These are phyloP conservation scores for Remorina albescens DNA, from an alignment of 2,797 vertebrate species.

Conservation along the genomic window DNA sequence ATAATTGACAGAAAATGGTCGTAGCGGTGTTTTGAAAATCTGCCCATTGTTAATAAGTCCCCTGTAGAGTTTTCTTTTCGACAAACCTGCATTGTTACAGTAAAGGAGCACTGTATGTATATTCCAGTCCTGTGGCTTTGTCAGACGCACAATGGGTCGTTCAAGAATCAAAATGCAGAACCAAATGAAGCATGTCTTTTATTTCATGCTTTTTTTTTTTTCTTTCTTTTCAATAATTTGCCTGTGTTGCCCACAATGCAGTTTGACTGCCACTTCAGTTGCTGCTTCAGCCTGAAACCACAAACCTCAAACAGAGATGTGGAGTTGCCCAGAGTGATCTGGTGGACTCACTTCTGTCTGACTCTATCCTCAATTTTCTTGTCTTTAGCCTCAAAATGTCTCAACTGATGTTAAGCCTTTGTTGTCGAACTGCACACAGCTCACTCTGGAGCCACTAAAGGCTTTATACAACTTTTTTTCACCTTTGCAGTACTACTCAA, in stretches of 20 bases:
- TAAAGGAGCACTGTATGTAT: background rate
- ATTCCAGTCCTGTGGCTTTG: background rate
- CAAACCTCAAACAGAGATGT: background rate
- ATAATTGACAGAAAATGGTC: background rate
- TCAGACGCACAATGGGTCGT: background rate
- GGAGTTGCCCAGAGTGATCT: background rate
- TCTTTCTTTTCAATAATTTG: no score
- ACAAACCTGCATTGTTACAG: background rate
- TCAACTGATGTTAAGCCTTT: background rate
- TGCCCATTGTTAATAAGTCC: background rate
- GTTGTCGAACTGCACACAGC: background rate
- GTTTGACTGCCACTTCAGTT: background rate
- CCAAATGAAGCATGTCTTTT: background rate
- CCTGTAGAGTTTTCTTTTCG: background rate
- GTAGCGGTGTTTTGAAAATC: background rate
- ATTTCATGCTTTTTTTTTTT: background rate
- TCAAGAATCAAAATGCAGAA: no score
- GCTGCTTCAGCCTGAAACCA: background rate
- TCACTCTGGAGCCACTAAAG: background rate
- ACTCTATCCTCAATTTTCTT: background rate
- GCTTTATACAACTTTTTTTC: background rate
- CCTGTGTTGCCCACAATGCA: background rate
- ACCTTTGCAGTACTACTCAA: background rate
- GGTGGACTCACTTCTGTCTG: background rate
- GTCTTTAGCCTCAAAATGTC: background rate